Evolutionary conservation across 2,113 vertebrate species (phyloP), one percentile per base, ranked within the genome.

Genomic region (Lamprotornis superbus): DNA sequence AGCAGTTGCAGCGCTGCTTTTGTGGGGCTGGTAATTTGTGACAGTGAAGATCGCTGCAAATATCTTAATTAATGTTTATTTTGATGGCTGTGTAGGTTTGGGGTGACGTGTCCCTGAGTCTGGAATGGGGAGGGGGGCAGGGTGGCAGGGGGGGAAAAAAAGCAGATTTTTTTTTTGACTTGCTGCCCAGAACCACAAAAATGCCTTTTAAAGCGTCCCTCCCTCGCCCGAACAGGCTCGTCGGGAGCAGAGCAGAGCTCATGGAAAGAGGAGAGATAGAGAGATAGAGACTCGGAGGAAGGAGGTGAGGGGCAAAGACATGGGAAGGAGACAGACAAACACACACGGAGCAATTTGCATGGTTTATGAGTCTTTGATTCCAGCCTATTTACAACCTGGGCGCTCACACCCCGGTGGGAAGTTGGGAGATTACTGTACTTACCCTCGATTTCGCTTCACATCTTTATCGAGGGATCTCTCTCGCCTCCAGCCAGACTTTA

Each of bases 61-160:
- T 93, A 95, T 94, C 95, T 95, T 96, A 96, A 96, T 97, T 65
- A 95, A 89, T 96, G 96, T 97, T 95, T 97, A 95, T 96, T 96
- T 97, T 81, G 96, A 93, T 96, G 94, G 93, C 93, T 89, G 77
- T 56, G 93, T 86, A 96, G 96, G 86, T 90, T 91, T 82, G 73
- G 86, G 95, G 92, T 97, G 95, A 96, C 59, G 88, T 94, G 92
- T 96, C 89, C 87, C 91, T 91, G 91, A 40, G 93, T 75, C 80
- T 86, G 92, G 71, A 86, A 44, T 0, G 2, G 83, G 53, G 44
- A 69, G 30, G 59, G 67, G 78, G 78, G 68, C 56, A 85, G 88
- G 71, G 87, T 37, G 70, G 67, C n/a, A 4, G 49, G 20, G 20
- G 56, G 33, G 6, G 0, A 19, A 59, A 89, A 90, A 90, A 61